phyloP scores from a whole-genome alignment of 2,888 invertebrate genomes.

The Prosapia bicincta region DNA sequence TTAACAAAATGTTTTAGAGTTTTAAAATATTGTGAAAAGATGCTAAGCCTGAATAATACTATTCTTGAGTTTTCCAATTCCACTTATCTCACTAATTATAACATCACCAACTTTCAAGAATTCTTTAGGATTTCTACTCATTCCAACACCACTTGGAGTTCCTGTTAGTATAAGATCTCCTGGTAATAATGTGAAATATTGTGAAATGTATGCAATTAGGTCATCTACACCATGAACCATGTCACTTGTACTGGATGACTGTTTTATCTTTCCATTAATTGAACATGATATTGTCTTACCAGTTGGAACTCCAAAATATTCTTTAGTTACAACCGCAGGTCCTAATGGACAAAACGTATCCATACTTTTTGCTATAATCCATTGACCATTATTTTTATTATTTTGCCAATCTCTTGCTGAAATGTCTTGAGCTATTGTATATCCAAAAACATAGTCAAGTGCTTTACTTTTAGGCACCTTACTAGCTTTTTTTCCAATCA shows the following conservation, averaged over 20 bases:
- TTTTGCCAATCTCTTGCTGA: slow-evolving; percentile 87
- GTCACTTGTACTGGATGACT: slow-evolving; percentile 73
- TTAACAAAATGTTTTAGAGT: no score
- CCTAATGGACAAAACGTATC: slow-evolving; percentile 88
- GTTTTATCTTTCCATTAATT: slow-evolving; percentile 75
- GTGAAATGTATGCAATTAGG: slow-evolving; percentile 72
- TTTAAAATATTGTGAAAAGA: no score
- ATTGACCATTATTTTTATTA: slow-evolving; percentile 73
- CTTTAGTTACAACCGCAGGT: slow-evolving; percentile 74
- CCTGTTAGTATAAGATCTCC: slow-evolving; percentile 88
- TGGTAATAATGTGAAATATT: slow-evolving; percentile 74
- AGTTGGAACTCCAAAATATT: slow-evolving; percentile 67
- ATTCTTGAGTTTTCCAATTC: slow-evolving; percentile 64
- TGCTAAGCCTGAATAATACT: slow-evolving; percentile 45
- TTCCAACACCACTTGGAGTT: slow-evolving; percentile 68
- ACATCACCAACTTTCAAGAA: slow-evolving; percentile 76
- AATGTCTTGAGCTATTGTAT: slow-evolving; percentile 84
- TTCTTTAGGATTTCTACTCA: slow-evolving; percentile 71
- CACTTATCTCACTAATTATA: slow-evolving; percentile 70
- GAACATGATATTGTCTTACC: slow-evolving; percentile 65
- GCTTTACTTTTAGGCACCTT: slow-evolving; percentile 65
- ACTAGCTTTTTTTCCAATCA: slow-evolving; percentile 75
- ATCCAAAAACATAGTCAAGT: slow-evolving; percentile 74
- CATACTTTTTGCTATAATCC: slow-evolving; percentile 67
- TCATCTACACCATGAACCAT: slow-evolving; percentile 76